phyloP scores from a whole-genome alignment of 2,888 invertebrate genomes.

The Eupsilia transversa region DNA sequence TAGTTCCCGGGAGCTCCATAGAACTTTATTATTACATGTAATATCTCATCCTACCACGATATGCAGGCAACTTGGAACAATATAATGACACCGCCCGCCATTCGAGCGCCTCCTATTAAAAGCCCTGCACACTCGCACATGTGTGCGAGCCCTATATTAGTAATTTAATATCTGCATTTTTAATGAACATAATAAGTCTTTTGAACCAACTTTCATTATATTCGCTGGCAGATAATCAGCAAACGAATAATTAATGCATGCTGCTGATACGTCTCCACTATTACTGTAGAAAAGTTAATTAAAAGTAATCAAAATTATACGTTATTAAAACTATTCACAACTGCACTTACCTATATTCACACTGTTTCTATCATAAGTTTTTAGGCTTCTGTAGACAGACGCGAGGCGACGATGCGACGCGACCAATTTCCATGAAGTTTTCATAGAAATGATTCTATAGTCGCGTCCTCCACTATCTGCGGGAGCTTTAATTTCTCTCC shows the following conservation, averaged over 20 bases:
- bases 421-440: no score
- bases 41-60: not conserved
- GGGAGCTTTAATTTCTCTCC: no score
- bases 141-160: not conserved
- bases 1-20: not conserved
- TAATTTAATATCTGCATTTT: slow-evolving; percentile 33
- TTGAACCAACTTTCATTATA: slow-evolving; percentile 6
- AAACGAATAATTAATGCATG: slow-evolving; percentile 4
- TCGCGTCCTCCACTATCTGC: no score
- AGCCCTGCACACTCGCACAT: slow-evolving; percentile 5
- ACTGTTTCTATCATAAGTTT: no score
- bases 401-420: no score
- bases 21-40: not conserved
- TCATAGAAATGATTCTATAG: no score
- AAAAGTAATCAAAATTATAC: no score
- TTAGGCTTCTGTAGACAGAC: no score
- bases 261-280: no score
- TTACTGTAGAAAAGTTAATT: no score
- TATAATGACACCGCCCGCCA: slow-evolving; percentile 6
- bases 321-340: no score
- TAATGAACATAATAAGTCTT: slow-evolving; percentile 43
- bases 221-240: not conserved
- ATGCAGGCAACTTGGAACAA: not conserved
- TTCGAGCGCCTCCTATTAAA: not conserved
- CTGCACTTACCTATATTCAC: no score